Evolutionary conservation across 2,888 invertebrate species (phyloP).

Genomic region (Drosophila multiciliata): DNA sequence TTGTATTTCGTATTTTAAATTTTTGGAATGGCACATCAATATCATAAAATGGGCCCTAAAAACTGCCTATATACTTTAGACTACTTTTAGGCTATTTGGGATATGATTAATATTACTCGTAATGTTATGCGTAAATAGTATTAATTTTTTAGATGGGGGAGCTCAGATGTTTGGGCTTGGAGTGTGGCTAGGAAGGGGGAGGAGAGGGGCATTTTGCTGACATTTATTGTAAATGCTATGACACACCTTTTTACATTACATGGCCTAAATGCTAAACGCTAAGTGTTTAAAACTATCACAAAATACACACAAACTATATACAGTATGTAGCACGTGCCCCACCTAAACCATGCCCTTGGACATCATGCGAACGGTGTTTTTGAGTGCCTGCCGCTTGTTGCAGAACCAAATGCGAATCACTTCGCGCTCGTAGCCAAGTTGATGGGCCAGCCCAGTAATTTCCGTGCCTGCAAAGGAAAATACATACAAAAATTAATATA

Average conservation of each 20-base stretch:
- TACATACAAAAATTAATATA: not conserved
- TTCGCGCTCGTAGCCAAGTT: slow-evolving; percentile 98
- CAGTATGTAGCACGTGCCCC: slow-evolving; percentile 36
- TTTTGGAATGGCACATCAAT: slow-evolving; percentile 83
- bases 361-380: slow-evolving; percentile 99
- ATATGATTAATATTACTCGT: slow-evolving; percentile 67
- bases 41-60: slow-evolving; percentile 70
- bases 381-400: slow-evolving; percentile 98
- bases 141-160: slow-evolving; percentile 9
- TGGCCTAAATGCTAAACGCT: slow-evolving; percentile 73
- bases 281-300: slow-evolving; percentile 74
- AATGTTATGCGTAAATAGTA: slow-evolving; percentile 43
- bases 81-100: slow-evolving; percentile 78
- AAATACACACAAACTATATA: slow-evolving; percentile 59
- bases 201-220: slow-evolving; percentile 38
- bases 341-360: slow-evolving; percentile 92
- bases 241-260: slow-evolving; percentile 82
- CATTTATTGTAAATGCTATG: slow-evolving; percentile 78
- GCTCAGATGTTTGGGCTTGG: not conserved
- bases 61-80: slow-evolving; percentile 58
- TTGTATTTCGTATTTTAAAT: slow-evolving; percentile 15
- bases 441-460: slow-evolving; percentile 97
- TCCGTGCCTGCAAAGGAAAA: slow-evolving; percentile 91
- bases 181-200: no score
- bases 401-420: slow-evolving; percentile 99